Percentiles rank a stretch among this genome's conserved stretches.
These are phyloP conservation scores for Syrmaticus mikado DNA, from an alignment of 2,113 vertebrate genomes.

Conservation along the genomic window DNA sequence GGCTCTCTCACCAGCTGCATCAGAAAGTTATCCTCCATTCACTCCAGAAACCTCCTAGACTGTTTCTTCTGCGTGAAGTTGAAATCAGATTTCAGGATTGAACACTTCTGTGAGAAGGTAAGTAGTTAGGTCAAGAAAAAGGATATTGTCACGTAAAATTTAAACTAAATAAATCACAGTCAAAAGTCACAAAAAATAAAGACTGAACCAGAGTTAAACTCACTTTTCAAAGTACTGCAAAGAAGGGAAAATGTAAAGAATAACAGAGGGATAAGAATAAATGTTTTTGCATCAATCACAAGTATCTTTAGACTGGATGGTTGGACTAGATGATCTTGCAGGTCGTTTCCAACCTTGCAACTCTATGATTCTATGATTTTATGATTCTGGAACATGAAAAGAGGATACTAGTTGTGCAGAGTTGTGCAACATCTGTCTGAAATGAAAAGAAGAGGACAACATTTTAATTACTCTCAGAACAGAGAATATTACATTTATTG, in stretches of 20 bases:
- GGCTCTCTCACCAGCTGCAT: too few species aligned
- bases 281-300: neutral
- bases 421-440: neutral
- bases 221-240: neutral
- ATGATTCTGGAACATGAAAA: neutral
- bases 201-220: neutral
- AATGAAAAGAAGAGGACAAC: neutral
- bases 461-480: neutral
- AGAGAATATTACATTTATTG: neutral
- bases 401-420: neutral
- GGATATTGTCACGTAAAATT: neutral
- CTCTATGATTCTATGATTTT: too few species aligned
- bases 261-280: neutral
- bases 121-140: neutral
- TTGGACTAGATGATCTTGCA: too few species aligned
- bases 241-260: neutral
- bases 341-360: too few species aligned
- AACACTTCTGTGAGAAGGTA: accelerated
- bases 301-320: neutral
- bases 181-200: neutral
- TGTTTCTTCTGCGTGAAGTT: neutral
- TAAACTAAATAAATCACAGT: neutral
- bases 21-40: too few species aligned
- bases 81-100: neutral
- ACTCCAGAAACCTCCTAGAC: too few species aligned